Conservation (phyloP, 2,113 vertebrate genomes). For the Solenodon paradoxus region DNA sequence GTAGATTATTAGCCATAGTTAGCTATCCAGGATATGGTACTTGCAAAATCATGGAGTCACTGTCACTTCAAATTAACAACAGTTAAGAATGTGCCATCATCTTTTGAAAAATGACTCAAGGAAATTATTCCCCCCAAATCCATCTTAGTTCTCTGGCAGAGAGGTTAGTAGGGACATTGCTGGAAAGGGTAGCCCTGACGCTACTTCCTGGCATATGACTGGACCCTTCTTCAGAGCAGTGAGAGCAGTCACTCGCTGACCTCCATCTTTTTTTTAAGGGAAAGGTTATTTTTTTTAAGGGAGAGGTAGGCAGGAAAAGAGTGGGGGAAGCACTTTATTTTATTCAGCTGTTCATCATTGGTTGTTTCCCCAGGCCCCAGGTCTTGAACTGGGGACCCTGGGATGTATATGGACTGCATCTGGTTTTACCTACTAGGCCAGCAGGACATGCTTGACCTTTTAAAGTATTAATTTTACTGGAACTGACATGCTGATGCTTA, state of each 20-base stretch:
- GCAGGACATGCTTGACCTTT: no score
- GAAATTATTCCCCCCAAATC: background rate
- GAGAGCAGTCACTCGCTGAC: background rate
- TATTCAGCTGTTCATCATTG: no score
- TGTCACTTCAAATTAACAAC: conserved; percentile 11
- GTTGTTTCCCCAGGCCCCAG: no score
- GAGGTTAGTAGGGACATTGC: no score
- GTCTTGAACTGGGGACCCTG: no score
- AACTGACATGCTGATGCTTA: background rate
- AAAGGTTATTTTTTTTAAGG: no score
- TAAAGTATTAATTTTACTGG: background rate
- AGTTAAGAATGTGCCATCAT: background rate
- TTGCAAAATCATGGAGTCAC: background rate
- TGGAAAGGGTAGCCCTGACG: background rate
- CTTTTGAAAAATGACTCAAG: conserved; percentile 3
- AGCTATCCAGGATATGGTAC: background rate
- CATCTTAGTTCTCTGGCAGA: background rate
- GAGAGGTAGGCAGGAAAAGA: no score
- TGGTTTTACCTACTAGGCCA: no score
- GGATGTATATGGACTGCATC: no score
- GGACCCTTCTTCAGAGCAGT: background rate
- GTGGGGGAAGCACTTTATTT: no score
- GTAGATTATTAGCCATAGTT: background rate
- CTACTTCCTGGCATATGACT: no score
- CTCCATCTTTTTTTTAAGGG: no score